phyloP scores from a whole-genome alignment of 2,797 vertebrate genomes.

The Falco columbarius region DNA sequence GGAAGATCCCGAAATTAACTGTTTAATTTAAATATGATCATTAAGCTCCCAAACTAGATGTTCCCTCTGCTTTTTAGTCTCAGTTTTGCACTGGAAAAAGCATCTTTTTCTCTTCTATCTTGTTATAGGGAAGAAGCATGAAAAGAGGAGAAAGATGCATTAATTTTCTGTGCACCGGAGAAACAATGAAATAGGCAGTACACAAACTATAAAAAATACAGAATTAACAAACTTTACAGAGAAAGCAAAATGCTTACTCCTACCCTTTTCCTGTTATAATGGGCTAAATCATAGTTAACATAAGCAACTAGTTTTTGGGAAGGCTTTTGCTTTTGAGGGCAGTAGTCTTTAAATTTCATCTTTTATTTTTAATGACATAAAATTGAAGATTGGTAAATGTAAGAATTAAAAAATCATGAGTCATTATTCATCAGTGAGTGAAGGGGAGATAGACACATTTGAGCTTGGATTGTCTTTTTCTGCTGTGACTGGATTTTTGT shows the following conservation, averaged over 20 bases:
- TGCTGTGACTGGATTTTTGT: not conserved
- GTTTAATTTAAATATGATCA: not conserved
- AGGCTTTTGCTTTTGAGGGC: not conserved
- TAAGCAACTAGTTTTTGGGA: not conserved
- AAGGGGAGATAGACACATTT: not conserved
- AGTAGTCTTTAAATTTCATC: not conserved
- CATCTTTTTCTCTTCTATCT: not conserved
- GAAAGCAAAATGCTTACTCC: not conserved
- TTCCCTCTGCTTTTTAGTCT: not conserved
- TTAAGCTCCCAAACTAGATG: not conserved
- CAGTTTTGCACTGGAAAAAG: not conserved
- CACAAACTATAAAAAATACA: not conserved
- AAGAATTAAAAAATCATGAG: not conserved
- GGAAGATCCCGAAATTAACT: not conserved
- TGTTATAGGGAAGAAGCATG: not conserved
- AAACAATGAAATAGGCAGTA: not conserved
- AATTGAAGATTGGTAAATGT: not conserved
- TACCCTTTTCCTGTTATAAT: not conserved
- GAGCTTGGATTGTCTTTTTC: not conserved
- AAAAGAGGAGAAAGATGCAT: not conserved
- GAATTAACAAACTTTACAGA: not conserved
- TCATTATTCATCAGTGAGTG: not conserved
- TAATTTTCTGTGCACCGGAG: not conserved
- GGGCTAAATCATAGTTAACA: not conserved
- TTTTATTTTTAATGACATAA: not conserved